Base-by-base conservation (phyloP, 1,140 invertebrate species). In the Semibalanus balanoides region DNA sequence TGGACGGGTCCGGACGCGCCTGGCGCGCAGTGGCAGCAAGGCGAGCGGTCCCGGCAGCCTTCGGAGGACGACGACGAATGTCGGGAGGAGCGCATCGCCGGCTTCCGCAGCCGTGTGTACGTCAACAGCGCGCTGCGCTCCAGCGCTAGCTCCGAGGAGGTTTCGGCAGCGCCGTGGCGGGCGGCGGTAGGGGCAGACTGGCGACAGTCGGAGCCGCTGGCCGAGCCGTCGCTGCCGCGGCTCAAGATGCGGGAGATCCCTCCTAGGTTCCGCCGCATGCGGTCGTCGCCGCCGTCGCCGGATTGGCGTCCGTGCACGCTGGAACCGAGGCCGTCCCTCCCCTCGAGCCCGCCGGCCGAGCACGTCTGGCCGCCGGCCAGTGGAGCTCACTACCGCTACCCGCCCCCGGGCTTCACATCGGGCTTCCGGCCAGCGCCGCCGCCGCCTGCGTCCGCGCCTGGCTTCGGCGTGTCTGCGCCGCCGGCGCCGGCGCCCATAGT, bases 251-350 rank as follows among this genome's bases (percentile, higher is more conserved):
- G 51, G 51, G 51, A 64, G 51, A 64, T 64, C 22, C 51, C 51
- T 14, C 51, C 51, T 64, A 64, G 51, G 51, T 64, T 64, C 51
- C 51, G 51, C 51, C 51, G 51, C 51, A 22, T 64, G 51, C 51
- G 51, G 51, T 64, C 51, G 51, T 64, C 51, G 51, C 51, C 51
- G 51, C 51, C 51, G 51, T 64, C 51, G 51, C 51, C 51, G 51
- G 51, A 64, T 7, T 64, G 51, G 51, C 51, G 51, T 22, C 51
- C 51, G 51, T 25, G 11, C 11, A 19, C 51, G 51, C 51, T 64
- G 51, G 51, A 25, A 64, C 51, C 51, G 51, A 64, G 51, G 51
- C 51, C 51, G 22, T 25, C 51, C 51, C 51, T 64, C 51, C 51
- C 51, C 7, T 1, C 51, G 51, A 64, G 14, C 14, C 51, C 51